Conservation (phyloP, 2,888 invertebrate genomes). For the Hyalella azteca region DNA sequence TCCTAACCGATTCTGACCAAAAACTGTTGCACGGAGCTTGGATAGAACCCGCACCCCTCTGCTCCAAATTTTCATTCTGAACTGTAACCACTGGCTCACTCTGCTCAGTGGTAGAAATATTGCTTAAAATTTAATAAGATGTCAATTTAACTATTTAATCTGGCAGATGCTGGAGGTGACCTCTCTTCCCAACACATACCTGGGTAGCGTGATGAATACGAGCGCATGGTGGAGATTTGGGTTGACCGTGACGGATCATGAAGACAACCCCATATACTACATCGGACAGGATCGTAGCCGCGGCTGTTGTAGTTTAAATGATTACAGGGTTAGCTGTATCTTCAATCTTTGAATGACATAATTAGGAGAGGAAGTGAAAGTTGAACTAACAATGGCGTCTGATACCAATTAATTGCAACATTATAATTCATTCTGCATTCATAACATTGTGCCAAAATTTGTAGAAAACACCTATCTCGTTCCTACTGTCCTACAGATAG, state of each 20-base stretch:
- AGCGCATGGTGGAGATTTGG: not conserved
- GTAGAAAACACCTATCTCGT: not conserved
- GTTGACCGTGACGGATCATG: not conserved
- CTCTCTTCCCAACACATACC: not conserved
- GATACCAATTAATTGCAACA: too few species aligned
- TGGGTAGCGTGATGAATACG: not conserved
- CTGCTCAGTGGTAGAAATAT: not conserved
- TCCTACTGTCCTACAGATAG: not conserved
- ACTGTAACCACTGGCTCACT: not conserved
- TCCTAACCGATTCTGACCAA: too few species aligned
- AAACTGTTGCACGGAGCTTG: not conserved
- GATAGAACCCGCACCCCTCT: not conserved
- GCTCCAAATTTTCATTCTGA: not conserved
- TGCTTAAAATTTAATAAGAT: not conserved
- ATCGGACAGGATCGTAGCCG: not conserved
- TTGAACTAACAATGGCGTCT: too few species aligned
- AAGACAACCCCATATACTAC: not conserved
- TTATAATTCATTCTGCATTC: too few species aligned
- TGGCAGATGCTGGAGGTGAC: not conserved
- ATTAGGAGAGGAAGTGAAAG: too few species aligned
- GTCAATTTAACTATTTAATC: not conserved
- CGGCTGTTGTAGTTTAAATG: not conserved
- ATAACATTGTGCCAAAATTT: too few species aligned
- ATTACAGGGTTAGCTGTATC: slow-evolving; percentile 1
- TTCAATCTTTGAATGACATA: too few species aligned